Percentiles rank a stretch among this genome's conserved stretches.
Evolutionary conservation across 1,140 invertebrate genomes (phyloP).

Genomic region (Papilio aristodemus): DNA sequence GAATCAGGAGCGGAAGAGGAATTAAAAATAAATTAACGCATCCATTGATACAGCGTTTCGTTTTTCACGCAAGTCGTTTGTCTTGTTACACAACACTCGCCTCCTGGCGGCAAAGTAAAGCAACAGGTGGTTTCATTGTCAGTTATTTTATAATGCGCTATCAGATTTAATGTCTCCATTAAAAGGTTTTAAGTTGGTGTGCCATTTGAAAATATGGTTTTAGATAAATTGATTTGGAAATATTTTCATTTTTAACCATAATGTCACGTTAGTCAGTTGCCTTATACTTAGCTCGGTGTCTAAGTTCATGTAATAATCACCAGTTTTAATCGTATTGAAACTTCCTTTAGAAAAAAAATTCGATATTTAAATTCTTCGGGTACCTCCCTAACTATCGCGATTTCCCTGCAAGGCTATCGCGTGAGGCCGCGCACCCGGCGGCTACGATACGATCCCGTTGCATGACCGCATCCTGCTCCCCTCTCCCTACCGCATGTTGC

Average conservation of each 20-base stretch:
- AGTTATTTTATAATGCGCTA: conserved; percentile 39
- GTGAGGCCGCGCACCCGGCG: conserved; percentile 47
- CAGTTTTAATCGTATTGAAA: too few species aligned
- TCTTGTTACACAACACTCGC: conserved; percentile 46
- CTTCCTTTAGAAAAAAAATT: too few species aligned
- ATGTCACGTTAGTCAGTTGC: too few species aligned
- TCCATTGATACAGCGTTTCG: conserved; percentile 20
- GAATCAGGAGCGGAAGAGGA: too few species aligned
- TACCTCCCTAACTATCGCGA: conserved; percentile 38
- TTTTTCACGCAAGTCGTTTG: conserved; percentile 40
- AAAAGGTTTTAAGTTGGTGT: too few species aligned
- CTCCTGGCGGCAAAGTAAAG: conserved; percentile 36
- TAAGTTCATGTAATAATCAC: too few species aligned
- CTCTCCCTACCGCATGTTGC: neutral
- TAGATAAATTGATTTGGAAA: too few species aligned
- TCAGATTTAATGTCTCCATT: neutral
- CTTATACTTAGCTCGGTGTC: too few species aligned
- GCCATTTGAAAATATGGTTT: neutral
- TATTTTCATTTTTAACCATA: too few species aligned
- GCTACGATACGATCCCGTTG: conserved; percentile 65
- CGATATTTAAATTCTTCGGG: too few species aligned
- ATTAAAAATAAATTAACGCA: conserved; percentile 10
- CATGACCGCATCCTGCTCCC: conserved; percentile 67
- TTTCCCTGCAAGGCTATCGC: conserved; percentile 50
- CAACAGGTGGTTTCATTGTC: conserved; percentile 67